Base-by-base conservation (phyloP, 2,888 invertebrate genomes). In the Elmis aenea region DNA sequence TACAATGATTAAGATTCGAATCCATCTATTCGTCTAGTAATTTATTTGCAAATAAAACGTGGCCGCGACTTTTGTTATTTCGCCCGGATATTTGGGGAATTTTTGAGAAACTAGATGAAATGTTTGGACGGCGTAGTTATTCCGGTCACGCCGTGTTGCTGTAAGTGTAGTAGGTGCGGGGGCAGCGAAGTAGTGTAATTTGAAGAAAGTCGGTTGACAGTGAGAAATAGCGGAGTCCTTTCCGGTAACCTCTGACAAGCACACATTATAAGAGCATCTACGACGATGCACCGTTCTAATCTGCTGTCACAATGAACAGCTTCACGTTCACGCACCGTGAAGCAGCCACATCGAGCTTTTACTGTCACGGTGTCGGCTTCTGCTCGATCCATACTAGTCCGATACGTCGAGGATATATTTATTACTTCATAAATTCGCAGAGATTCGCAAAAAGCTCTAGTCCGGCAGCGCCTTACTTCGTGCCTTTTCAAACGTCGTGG, bases 181-280 rank as follows among this genome's bases (percentile, higher is more conserved):
- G 51, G 18, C 18, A 56, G 57, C 52, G 54, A 34, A 20, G 26
- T 24, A 50, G 51, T 43, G 55, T 58, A 62, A 62, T 64, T 64
- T 61, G 59, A 59, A 57, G 58, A 63, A 62, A 62, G 61, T 62
- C 47, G 54, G 47, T 52, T 57, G 64, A 63, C 64, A 62, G 58
- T 62, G 62, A 63, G 62, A 60, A 64, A 63, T 64, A 58, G 62
- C 53, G 44, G 49, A 49, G 57, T 54, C 59, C 61, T 52, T 61
- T 62, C 58, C 58, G 57, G 57, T 57, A 59, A 52, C 48, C 55
- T 61, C 57, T 60, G 62, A 64, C 62, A 61, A 57, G 48, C 46
- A 49, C 37, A 45, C 41, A 46, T 52, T 48, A 51, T 50, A 44
- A 50, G 44, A 38, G 47, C 26, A 33, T 33, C 42, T 23, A 38